These are phyloP conservation scores for Adrianichthys oophorus DNA, from an alignment of 2,797 vertebrate species.

Conservation along the genomic window DNA sequence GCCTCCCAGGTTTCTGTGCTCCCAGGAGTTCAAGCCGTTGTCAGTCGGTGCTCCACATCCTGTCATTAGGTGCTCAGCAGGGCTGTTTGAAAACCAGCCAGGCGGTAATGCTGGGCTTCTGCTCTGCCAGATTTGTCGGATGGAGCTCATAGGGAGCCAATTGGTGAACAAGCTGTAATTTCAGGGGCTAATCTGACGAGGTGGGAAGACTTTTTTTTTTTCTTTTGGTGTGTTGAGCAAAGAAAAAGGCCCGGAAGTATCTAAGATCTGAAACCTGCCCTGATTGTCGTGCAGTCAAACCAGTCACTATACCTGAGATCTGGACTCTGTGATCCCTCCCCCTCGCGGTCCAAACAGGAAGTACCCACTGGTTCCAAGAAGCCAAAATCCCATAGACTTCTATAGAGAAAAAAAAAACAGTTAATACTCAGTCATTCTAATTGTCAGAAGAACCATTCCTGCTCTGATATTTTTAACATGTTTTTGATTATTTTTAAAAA, in stretches of 20 bases:
- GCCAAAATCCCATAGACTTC: no score
- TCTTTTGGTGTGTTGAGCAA: neutral
- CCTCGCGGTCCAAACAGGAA: no score
- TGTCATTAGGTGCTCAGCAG: slow-evolving; percentile 70
- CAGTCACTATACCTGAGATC: neutral
- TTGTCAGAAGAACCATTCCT: no score
- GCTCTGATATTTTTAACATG: no score
- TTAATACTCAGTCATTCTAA: no score
- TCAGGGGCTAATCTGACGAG: slow-evolving; percentile 28
- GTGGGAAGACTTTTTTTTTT: slow-evolving; percentile 10
- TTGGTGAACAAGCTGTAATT: slow-evolving; percentile 15
- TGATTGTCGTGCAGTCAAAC: no score
- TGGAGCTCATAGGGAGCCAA: slow-evolving; percentile 42
- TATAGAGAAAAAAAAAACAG: no score
- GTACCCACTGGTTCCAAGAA: no score
- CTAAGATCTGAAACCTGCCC: slow-evolving; percentile 1
- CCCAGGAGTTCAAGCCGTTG: slow-evolving; percentile 53
- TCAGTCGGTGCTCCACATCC: slow-evolving; percentile 61
- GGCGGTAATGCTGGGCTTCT: slow-evolving; percentile 58
- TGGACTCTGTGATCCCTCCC: no score
- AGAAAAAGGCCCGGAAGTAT: slow-evolving; percentile 18
- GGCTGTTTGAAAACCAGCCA: slow-evolving; percentile 65
- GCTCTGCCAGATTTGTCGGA: slow-evolving; percentile 49
- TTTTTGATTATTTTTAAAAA: no score
- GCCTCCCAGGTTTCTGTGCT: slow-evolving; percentile 17